Base-by-base conservation (phyloP, 35 echinoderm and acorn worm genomes). In the Acanthaster planci region DNA sequence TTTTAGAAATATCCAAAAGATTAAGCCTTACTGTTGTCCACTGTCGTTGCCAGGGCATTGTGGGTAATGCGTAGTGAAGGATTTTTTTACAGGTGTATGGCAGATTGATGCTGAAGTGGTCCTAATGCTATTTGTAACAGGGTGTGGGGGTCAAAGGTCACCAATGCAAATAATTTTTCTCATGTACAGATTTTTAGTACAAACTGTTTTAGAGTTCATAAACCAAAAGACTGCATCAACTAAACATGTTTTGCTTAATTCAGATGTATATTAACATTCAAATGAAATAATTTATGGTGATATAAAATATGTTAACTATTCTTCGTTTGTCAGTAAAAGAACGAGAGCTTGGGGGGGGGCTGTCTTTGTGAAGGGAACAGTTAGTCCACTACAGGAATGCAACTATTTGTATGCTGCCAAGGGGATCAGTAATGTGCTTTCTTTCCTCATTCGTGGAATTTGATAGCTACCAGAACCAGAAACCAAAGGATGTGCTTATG, bases 341-440 rank as follows among this genome's bases (percentile, higher is more conserved):
- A 29, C 2, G 14, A 36, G 64, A 72, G 26, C 22, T 72, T 26
- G 64, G 64, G 64, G 34, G 19, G 64, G 64, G 64, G 64, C 34
- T 72, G 42, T 47, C 4, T 47, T 47, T 47, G 42, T 47, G 12
- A 6, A 47, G 4, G 42, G 42, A 47, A n/a, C n/a, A n/a, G n/a
- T n/a, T n/a, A n/a, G n/a, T n/a, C n/a, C n/a, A n/a, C 27, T 59
- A 26, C 19, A 59, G 56, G 56, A 59, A 59, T 59, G 56, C n/a
- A 47, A 47, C 42, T 31, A 72, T 72, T 72, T 72, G 64, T 72
- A 72, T 72, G 64, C 64, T 72, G 64, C 64, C 64, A 72, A 72
- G 26, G 26, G 64, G n/a, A n/a, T n/a, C n/a, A n/a, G n/a, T n/a
- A 47, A 12, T 4, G 42, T 4, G 42, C 12, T 47, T 6, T 47